Evolutionary conservation across 2,888 invertebrate species (phyloP).

Genomic region (Mesoligia furuncula): DNA sequence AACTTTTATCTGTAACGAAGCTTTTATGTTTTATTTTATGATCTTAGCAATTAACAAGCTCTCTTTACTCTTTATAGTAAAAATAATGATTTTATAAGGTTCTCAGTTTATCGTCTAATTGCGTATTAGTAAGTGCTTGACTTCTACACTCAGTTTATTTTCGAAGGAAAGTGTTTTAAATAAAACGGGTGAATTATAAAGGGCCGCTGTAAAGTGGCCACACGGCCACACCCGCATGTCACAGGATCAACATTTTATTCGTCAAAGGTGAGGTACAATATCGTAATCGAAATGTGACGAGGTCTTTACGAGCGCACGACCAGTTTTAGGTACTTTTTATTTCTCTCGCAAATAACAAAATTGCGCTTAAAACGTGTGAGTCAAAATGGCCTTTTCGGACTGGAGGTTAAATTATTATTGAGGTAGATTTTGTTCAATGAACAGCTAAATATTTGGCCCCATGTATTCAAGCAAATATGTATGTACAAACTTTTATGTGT

Average conservation of each 20-base stretch:
- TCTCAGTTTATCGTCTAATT: conserved; percentile 21
- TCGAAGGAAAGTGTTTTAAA: conserved; percentile 26
- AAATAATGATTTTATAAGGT: conserved; percentile 37
- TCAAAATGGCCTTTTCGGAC: conserved; percentile 70
- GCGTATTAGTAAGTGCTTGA: conserved; percentile 15
- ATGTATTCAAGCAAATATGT: background rate
- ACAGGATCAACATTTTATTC: conserved; percentile 73
- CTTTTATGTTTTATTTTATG: conserved; percentile 44
- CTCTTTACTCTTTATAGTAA: conserved; percentile 29
- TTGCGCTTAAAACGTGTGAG: conserved; percentile 70
- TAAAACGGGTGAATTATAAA: conserved; percentile 44
- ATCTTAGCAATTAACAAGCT: conserved; percentile 42
- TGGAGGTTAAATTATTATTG: conserved; percentile 70
- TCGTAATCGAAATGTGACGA: conserved; percentile 77
- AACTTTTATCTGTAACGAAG: conserved; percentile 50
- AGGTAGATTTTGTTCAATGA: conserved; percentile 38
- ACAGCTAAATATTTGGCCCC: background rate
- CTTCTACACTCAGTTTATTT: conserved; percentile 5
- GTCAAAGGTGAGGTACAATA: conserved; percentile 75
- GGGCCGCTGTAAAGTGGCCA: conserved; percentile 47
- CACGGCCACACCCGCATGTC: conserved; percentile 63
- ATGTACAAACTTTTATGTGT: background rate
- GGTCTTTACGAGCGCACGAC: conserved; percentile 78
- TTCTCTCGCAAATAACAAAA: conserved; percentile 75
- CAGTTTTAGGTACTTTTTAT: conserved; percentile 77